Evolutionary conservation across 2,797 vertebrate species (phyloP).

Genomic region (Anguilla megastoma): DNA sequence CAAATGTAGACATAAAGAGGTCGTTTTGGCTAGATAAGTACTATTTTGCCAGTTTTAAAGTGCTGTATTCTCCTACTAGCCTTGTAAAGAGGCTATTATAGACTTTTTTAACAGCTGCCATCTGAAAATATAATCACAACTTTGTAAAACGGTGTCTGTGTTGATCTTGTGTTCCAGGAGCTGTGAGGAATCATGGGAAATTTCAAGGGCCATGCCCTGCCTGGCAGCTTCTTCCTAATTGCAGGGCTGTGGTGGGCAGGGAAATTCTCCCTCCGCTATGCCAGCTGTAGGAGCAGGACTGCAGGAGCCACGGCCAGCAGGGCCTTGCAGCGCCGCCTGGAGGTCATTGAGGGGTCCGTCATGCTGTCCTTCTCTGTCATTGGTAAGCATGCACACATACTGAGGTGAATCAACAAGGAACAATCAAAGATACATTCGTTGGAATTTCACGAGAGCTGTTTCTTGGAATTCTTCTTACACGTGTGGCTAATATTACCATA

Average conservation of each 20-base stretch:
- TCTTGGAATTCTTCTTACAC: background rate
- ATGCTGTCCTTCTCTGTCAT: conserved; percentile 77
- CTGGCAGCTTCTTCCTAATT: conserved; percentile 85
- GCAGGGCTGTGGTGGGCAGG: conserved; percentile 87
- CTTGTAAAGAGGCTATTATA: background rate
- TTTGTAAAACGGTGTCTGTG: conserved; percentile 15
- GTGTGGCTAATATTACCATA: background rate
- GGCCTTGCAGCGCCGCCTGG: conserved; percentile 79
- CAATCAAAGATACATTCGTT: background rate
- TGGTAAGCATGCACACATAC: conserved; percentile 71
- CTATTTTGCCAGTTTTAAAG: background rate
- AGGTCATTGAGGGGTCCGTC: conserved; percentile 80
- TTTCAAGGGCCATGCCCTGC: conserved; percentile 89
- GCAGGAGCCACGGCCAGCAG: conserved; percentile 77
- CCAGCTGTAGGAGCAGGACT: conserved; percentile 81
- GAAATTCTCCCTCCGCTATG: conserved; percentile 81
- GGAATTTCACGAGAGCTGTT: background rate
- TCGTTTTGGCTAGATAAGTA: background rate
- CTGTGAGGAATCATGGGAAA: conserved; percentile 74
- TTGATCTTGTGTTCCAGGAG: conserved; percentile 30
- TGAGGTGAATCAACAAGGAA: background rate
- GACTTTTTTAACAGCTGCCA: background rate
- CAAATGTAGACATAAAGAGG: background rate
- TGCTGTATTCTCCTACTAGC: background rate
- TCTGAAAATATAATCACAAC: background rate